phyloP scores from a whole-genome alignment of 2,113 vertebrate species.

The Zeus faber region DNA sequence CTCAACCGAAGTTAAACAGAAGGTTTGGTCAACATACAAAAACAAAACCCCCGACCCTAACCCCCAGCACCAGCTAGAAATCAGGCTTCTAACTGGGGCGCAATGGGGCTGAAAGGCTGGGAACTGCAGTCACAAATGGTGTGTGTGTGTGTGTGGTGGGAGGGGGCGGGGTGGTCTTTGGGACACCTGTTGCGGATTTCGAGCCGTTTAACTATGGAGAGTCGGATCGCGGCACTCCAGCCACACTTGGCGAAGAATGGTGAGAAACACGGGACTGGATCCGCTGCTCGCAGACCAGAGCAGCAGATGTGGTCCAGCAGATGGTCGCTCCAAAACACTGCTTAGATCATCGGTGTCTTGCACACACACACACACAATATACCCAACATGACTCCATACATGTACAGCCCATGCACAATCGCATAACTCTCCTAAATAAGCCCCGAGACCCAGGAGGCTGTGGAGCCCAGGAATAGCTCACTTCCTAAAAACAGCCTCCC shows the following conservation, averaged over 20 bases:
- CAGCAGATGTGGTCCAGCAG: slow-evolving; percentile 11
- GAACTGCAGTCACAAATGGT: not conserved
- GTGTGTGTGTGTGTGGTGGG: too few relatives aligned
- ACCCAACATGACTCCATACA: slow-evolving; percentile 3
- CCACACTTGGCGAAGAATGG: slow-evolving; percentile 23
- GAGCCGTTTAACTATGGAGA: slow-evolving; percentile 16
- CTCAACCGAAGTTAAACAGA: not conserved
- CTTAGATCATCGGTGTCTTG: not conserved
- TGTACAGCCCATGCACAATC: not conserved
- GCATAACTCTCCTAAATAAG: slow-evolving; percentile 10
- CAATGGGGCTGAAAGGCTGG: slow-evolving; percentile 6
- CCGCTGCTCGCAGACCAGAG: slow-evolving; percentile 10
- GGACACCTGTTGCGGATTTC: slow-evolving; percentile 48
- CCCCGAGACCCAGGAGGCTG: not conserved
- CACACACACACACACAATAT: not conserved
- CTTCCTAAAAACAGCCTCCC: slow-evolving; percentile 16
- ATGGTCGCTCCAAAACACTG: not conserved
- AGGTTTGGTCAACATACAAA: not conserved
- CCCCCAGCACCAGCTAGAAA: too few relatives aligned
- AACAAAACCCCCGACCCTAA: too few relatives aligned
- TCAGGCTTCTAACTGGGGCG: too few relatives aligned
- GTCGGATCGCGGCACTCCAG: slow-evolving; percentile 30
- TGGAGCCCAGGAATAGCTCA: slow-evolving; percentile 29
- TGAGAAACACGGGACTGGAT: slow-evolving; percentile 12
- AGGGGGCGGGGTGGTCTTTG: not conserved